Evolutionary conservation across 2,113 vertebrate genomes (phyloP).

Genomic region (Tretioscincus oriximinensis): DNA sequence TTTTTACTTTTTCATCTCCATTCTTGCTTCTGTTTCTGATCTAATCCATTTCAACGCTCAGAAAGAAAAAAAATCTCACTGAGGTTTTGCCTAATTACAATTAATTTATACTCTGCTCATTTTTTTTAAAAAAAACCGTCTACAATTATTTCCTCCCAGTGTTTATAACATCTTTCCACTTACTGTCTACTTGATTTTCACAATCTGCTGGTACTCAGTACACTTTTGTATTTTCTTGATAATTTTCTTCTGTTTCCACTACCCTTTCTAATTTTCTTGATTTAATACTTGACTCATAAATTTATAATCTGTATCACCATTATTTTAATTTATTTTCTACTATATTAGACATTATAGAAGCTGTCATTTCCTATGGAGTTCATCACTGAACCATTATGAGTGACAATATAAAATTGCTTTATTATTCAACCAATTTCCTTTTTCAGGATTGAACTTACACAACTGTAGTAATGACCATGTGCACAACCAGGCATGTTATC

Average conservation of each 20-base stretch:
- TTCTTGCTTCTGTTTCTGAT: neutral
- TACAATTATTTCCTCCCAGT: neutral
- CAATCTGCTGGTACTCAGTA: neutral
- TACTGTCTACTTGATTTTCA: neutral
- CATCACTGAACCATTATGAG: neutral
- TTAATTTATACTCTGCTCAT: neutral
- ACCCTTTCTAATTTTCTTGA: neutral
- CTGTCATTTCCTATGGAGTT: neutral
- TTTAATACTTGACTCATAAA: neutral
- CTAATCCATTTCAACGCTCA: neutral
- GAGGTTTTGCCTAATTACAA: neutral
- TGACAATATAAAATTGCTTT: neutral
- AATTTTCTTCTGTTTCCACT: neutral
- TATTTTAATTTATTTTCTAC: neutral
- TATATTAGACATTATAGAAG: neutral
- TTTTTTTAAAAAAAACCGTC: neutral
- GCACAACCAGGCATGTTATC: too few relatives aligned
- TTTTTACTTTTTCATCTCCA: neutral
- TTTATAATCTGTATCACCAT: neutral
- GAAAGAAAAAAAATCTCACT: too few relatives aligned
- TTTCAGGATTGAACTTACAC: neutral
- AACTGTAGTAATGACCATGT: neutral
- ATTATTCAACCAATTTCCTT: neutral
- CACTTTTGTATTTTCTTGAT: neutral
- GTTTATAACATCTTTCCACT: neutral